Percentiles rank a stretch among this genome's conserved stretches.
Evolutionary conservation across 2,797 vertebrate genomes (phyloP).

Genomic region (Halcyon leucocephala): DNA sequence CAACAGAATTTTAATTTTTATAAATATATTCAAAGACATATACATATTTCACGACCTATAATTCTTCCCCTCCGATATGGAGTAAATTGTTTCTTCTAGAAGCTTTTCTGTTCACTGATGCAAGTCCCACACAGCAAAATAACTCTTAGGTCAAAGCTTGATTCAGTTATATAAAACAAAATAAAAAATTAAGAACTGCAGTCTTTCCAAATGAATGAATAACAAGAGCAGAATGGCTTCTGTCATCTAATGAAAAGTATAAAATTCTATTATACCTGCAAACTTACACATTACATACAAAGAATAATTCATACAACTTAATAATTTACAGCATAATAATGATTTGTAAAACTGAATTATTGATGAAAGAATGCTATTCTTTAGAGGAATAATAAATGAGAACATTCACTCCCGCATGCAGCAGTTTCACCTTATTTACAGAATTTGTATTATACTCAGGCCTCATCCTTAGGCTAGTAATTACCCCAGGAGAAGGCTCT

Average conservation of each 20-base stretch:
- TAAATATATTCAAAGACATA: neutral
- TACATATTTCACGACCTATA: neutral
- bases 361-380: slow-evolving; percentile 29
- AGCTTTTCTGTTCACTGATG: neutral
- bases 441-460: neutral
- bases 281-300: neutral
- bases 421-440: slow-evolving; percentile 36
- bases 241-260: neutral
- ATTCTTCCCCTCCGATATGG: neutral
- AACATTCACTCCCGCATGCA: neutral
- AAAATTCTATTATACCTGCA: slow-evolving; percentile 5
- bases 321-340: slow-evolving; percentile 65
- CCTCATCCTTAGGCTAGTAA: neutral
- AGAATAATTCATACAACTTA: slow-evolving; percentile 60
- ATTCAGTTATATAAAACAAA: slow-evolving; percentile 17
- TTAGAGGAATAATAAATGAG: slow-evolving; percentile 53
- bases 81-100: neutral
- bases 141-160: neutral
- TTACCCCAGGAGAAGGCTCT: neutral
- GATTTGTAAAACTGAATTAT: slow-evolving; percentile 67
- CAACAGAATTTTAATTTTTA: neutral
- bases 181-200: neutral
- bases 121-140: neutral
- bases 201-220: slow-evolving; percentile 5
- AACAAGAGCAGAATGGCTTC: neutral